Percentiles rank a stretch among this genome's conserved stretches.
phyloP scores from a whole-genome alignment of 1,140 invertebrate genomes.

The Drosophila melanica region DNA sequence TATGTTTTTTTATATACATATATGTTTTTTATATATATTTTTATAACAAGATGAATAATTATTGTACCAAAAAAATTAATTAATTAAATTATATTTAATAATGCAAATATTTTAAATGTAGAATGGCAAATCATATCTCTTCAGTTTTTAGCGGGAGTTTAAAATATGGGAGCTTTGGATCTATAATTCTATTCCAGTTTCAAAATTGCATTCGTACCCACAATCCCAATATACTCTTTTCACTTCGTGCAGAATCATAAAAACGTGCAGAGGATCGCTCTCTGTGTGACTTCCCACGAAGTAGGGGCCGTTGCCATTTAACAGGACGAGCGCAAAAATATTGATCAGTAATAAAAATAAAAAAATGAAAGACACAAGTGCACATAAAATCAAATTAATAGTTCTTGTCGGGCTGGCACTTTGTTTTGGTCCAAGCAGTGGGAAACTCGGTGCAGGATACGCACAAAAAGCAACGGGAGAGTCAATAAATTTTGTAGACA shows the following conservation, averaged over 20 bases:
- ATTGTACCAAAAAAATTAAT: no score
- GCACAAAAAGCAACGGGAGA: conserved; percentile 40
- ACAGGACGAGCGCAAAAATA: conserved; percentile 67
- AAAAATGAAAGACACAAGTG: conserved; percentile 52
- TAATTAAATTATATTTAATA: no score
- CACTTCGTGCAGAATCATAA: no score
- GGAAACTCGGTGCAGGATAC: conserved; percentile 68
- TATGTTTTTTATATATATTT: no score
- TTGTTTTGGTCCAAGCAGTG: conserved; percentile 79
- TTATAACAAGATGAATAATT: no score
- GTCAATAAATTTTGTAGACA: conserved; percentile 52
- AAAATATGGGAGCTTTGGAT: no score
- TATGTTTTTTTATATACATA: no score
- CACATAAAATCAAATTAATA: conserved; percentile 82
- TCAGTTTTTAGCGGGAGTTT: no score
- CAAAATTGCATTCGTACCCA: no score
- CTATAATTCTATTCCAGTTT: background rate
- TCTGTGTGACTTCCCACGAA: conserved; percentile 64
- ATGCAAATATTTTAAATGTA: no score
- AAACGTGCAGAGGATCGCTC: background rate
- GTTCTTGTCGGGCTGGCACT: conserved; percentile 73
- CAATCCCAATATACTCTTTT: no score
- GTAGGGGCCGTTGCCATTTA: conserved; percentile 35
- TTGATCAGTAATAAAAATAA: conserved; percentile 72
- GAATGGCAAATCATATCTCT: no score